Evolutionary conservation across 2,888 invertebrate genomes (phyloP).

Genomic region (Leucophora obtusa): DNA sequence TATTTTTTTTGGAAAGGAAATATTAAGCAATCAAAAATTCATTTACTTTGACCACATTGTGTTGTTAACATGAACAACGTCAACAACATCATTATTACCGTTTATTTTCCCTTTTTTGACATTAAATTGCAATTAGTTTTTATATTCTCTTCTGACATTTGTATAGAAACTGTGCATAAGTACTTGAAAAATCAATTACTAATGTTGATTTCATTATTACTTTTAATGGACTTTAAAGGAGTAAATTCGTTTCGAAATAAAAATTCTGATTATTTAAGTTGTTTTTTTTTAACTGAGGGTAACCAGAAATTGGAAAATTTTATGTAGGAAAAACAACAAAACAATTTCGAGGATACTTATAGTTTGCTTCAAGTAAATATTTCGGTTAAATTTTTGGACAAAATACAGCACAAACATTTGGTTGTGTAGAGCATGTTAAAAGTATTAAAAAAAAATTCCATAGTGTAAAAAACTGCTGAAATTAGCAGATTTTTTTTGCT

Average conservation of each 20-base stretch:
- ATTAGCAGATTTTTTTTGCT: no score
- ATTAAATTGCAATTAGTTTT: constrained; percentile 20
- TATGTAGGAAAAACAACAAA: no score
- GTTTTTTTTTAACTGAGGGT: no score
- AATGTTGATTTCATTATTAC: constrained; percentile 12
- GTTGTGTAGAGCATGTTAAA: no score
- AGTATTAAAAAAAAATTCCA: no score
- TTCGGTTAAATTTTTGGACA: no score
- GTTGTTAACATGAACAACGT: background rate
- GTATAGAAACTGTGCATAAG: background rate
- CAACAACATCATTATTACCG: constrained; percentile 1
- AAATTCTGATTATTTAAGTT: no score
- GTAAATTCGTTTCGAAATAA: background rate
- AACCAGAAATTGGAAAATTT: no score
- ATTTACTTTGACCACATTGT: constrained; percentile 32
- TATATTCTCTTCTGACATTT: constrained; percentile 15
- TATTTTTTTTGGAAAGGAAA: constrained; percentile 13
- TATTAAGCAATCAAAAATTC: constrained; percentile 48
- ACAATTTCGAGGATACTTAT: no score
- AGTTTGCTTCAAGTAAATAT: no score
- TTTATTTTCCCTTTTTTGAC: background rate
- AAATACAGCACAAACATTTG: no score
- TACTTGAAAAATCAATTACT: constrained; percentile 23
- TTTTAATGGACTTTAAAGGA: background rate
- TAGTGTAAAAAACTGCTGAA: no score